Evolutionary conservation across 2,113 vertebrate genomes (phyloP), one percentile per base, ranked within the genome.

Genomic region (Xiphophorus hellerii): DNA sequence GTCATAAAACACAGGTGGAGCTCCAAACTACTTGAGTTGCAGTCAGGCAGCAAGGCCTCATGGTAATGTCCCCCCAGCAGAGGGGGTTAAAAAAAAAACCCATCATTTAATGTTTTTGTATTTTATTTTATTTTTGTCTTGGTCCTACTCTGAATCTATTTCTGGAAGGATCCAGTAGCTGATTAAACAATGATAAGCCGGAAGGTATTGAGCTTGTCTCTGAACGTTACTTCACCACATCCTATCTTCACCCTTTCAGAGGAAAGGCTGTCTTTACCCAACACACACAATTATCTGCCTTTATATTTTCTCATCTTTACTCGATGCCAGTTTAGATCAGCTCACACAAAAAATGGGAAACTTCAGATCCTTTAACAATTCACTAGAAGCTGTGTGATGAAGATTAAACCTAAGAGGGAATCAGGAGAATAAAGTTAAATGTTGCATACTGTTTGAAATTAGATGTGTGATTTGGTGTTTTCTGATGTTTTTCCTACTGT

Each of bases 1-100:
- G 84, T 84, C 87, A 79, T 72, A 82, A 85, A 89, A 93, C 90
- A 58, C 91, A 88, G 89, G 89, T 90, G 89, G 84, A 66, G 88
- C 73, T 85, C 76, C 69, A 71, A 74, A 77, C 87, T 61, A 72
- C 74, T 71, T 81, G 84, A 74, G 65, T 81, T 80, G 44, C 79
- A 31, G 74, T 63, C 61, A 84, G 71, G 63, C 72, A 39, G 84
- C 77, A 42, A 64, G 71, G 76, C 87, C 83, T 82, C 84, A 78
- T 88, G 85, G 77, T 86, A 85, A 92, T 86, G 85, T 87, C 74
- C 78, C 86, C 89, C 81, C 80, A 73, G 74, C 68, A 68, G 58
- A 78, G 58, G 84, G 77, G 31, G 31, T 31, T 28, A 51, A 31
- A 35, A 35, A 60, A 69, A 35, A 69, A 27, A 15, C 37, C 37